Evolutionary conservation across 2,888 invertebrate species (phyloP), one percentile per base, ranked within the genome.

Genomic region (Pecten maximus): DNA sequence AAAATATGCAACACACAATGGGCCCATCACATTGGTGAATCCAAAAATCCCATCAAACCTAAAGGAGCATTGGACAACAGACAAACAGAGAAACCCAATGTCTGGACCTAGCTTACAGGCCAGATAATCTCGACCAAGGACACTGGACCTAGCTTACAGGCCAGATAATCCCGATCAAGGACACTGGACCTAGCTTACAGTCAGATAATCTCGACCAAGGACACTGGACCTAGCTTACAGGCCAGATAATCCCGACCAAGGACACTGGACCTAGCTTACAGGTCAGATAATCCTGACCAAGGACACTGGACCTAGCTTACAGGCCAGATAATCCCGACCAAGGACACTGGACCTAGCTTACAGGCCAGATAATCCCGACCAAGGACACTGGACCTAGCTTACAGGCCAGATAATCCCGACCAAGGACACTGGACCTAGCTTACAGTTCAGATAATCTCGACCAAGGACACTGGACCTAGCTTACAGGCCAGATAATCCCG

Each of bases 311-410:
- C 60, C 60, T n/a, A 23, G 23, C 23, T n/a, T 23, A 4, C 60
- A 60, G 19, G 60, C 23, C 23, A 60, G 4, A 8, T 2, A 4
- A 48, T 48, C 48, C 23, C n/a, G n/a, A 2, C n/a, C 2, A 60
- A 60, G n/a, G 60, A 60, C 23, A 60, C 60, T 60, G 60, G 23
- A 48, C 48, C 60, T n/a, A n/a, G 60, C 60, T n/a, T n/a, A 60
- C n/a, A 60, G 19, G 23, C 23, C 23, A 60, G 0, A 19, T 12
- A 48, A 48, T 48, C 48, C 48, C 48, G 19, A 15, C n/a, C 19
- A 48, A 48, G 48, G 48, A 48, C 19, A 15, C 10, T 48, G 12
- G 6, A 19, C 19, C n/a, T n/a, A n/a, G 19, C 48, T 48, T 15
- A 48, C 10, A 16, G 48, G 19, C 48, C 48, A 19, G 23, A n/a